phyloP scores from a whole-genome alignment of 2,113 vertebrate species.

The Electrona antarctica region DNA sequence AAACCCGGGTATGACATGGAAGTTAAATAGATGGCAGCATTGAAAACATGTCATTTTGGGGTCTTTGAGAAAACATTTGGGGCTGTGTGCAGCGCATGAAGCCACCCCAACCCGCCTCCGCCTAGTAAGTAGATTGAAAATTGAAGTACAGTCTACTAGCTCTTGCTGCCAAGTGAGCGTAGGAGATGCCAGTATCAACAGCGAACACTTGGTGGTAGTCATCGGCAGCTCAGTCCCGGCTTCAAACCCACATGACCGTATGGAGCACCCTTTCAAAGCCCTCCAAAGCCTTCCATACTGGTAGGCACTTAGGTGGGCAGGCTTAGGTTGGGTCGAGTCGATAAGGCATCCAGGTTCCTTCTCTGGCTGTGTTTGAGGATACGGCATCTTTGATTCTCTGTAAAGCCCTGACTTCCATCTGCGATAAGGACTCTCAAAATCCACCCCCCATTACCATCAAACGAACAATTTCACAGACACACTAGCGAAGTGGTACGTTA shows the following conservation, averaged over 20 bases:
- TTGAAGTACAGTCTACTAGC: too few relatives aligned
- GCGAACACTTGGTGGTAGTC: constrained; percentile 37
- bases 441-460: constrained; percentile 41
- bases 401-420: constrained; percentile 23
- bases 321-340: constrained; percentile 44
- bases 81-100: too few relatives aligned
- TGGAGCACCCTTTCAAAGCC: constrained; percentile 39
- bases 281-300: constrained; percentile 19
- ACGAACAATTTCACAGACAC: constrained; percentile 42
- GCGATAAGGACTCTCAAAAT: constrained; percentile 37
- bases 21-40: too few relatives aligned
- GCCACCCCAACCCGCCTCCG: too few relatives aligned
- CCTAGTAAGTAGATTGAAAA: too few relatives aligned
- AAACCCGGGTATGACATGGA: too few relatives aligned
- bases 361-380: constrained; percentile 12
- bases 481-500: not conserved
- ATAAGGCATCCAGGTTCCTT: constrained; percentile 42
- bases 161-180: not conserved
- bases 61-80: too few relatives aligned
- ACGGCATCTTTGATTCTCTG: constrained; percentile 41
- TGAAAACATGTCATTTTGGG: too few relatives aligned
- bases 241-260: constrained; percentile 48
- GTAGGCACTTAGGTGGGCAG: constrained; percentile 17
- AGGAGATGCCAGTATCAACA: constrained; percentile 40
- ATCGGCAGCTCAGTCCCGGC: constrained; percentile 26